Evolutionary conservation across 2,113 vertebrate genomes (phyloP).

Genomic region (Accipiter cooperii): DNA sequence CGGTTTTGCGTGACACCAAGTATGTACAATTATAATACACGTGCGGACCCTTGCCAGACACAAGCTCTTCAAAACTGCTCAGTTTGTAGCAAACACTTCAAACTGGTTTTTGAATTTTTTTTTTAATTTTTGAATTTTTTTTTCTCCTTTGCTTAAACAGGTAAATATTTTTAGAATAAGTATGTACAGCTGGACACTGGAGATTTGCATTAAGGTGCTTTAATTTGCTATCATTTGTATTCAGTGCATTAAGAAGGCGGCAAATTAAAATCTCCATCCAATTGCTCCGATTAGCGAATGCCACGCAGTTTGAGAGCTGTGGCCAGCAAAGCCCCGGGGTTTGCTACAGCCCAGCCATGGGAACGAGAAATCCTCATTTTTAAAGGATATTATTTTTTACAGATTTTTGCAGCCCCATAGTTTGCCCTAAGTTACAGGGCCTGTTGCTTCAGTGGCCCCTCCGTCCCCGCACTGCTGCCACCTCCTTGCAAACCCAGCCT

Average conservation of each 20-base stretch:
- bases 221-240: not conserved
- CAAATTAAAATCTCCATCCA: not conserved
- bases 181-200: slow-evolving; percentile 55
- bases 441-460: not conserved
- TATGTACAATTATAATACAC: slow-evolving; percentile 46
- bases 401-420: not conserved
- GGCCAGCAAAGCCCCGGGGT: not conserved
- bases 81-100: not conserved
- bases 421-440: not conserved
- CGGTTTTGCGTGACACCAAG: not conserved
- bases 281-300: not conserved
- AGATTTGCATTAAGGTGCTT: slow-evolving; percentile 63
- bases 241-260: slow-evolving; percentile 63
- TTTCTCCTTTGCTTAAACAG: not conserved
- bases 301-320: not conserved
- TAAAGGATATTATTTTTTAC: not conserved
- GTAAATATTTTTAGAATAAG: not conserved
- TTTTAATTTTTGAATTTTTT: not conserved
- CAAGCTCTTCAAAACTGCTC: not conserved
- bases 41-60: not conserved
- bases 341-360: not conserved
- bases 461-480: fast-evolving
- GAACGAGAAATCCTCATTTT: not conserved
- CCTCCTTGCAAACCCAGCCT: not conserved
- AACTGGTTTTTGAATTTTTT: not conserved